Conservation (phyloP, 23 tunicate species). For the Styela clava region DNA sequence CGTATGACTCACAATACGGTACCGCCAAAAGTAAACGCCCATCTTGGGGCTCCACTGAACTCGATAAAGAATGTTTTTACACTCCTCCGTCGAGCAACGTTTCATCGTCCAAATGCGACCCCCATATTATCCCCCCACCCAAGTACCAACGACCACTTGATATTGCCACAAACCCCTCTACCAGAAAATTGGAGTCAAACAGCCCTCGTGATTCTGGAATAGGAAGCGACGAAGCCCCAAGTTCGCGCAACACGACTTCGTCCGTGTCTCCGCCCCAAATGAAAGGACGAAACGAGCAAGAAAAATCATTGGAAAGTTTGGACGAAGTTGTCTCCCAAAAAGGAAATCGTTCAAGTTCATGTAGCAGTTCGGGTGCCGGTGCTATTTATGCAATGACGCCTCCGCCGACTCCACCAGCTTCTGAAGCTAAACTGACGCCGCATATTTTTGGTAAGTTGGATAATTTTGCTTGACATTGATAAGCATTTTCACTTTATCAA, state of each 20-base stretch:
- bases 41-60: slow-evolving; percentile 25
- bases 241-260: slow-evolving; percentile 1
- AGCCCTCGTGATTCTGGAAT: slow-evolving; percentile 28
- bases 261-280: slow-evolving; percentile 17
- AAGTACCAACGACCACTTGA: not conserved
- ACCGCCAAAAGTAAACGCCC: slow-evolving; percentile 25
- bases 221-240: slow-evolving; percentile 24
- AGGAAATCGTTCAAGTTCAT: slow-evolving; percentile 2
- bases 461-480: not conserved
- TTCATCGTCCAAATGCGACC: not conserved
- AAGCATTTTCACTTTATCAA: no score
- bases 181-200: slow-evolving; percentile 21
- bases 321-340: slow-evolving; percentile 6
- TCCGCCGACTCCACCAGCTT: slow-evolving; percentile 19
- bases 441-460: slow-evolving; percentile 25
- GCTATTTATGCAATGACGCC: slow-evolving; percentile 8
- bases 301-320: slow-evolving; percentile 10
- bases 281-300: not conserved
- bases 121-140: not conserved
- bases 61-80: slow-evolving; percentile 4
- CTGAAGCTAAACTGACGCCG: slow-evolving; percentile 1
- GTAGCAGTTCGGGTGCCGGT: not conserved
- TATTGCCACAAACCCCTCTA: not conserved
- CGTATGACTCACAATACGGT: slow-evolving; percentile 20
- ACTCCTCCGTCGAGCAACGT: slow-evolving; percentile 15